Evolutionary conservation across 1,140 invertebrate species (phyloP).

Genomic region (Parasteatoda tepidariorum): DNA sequence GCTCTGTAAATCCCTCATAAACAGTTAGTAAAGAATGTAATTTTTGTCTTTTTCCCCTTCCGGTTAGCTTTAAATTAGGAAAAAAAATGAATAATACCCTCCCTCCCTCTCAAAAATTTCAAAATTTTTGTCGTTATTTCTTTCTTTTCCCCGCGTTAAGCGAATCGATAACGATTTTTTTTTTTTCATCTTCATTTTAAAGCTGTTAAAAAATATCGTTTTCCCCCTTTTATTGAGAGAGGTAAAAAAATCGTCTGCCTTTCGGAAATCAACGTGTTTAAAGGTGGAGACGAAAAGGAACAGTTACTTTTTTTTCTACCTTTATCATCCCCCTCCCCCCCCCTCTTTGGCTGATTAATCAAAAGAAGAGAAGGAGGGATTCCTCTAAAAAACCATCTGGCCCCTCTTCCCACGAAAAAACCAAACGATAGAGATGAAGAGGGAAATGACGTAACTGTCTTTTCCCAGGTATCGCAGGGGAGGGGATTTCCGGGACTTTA

Average conservation of each 20-base stretch:
- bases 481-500: background rate
- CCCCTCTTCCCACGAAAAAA: conserved; percentile 30
- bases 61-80: conserved; percentile 1
- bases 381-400: conserved; percentile 46
- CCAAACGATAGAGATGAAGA: background rate
- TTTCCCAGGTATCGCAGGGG: conserved; percentile 38
- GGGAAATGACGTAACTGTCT: conserved; percentile 30
- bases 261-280: conserved; percentile 20
- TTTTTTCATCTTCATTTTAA: conserved; percentile 16
- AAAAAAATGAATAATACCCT: conserved; percentile 9
- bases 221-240: background rate
- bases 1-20: background rate
- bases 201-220: background rate
- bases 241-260: background rate
- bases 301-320: conserved; percentile 27
- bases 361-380: conserved; percentile 23
- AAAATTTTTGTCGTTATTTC: background rate
- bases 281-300: conserved; percentile 22
- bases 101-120: background rate
- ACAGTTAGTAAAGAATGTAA: conserved; percentile 7
- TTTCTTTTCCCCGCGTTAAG: background rate
- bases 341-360: conserved; percentile 18
- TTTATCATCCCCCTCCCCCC: background rate
- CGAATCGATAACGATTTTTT: background rate
- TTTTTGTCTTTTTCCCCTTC: conserved; percentile 26